Evolutionary conservation across 2,797 vertebrate species (phyloP), one percentile per base, ranked within the genome.

Genomic region (Lacerta viridis): DNA sequence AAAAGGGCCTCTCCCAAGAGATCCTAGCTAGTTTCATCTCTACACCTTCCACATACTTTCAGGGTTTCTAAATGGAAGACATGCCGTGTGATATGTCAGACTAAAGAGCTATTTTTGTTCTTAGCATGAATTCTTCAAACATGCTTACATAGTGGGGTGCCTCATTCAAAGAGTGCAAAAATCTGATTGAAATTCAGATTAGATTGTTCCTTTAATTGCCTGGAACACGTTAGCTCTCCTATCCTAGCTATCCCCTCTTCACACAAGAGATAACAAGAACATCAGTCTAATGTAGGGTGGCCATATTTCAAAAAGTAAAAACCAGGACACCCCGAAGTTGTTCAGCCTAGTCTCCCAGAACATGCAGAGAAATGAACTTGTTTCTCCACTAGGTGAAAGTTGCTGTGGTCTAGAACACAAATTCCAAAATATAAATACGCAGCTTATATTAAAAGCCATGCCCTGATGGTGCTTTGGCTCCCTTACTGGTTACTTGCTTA

Each of bases 391-490:
- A 50, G 3, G 50, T 15, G 50, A 50, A 76, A 79, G 18, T 71
- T 83, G 29, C 43, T 50, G 66, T 33, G 41, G n/a, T 33, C 41
- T 83, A 83, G 68, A 68, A 83, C 66, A 50, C 11, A 69, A 86
- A 39, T 55, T 71, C 46, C 13, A 59, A 36, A 18, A 25, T 41
- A 50, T 10, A 78, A 23, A 6, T 25, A 66, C 7, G 11, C 5
- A 50, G 25, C 5, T 72, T 72, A 59, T 72, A 33, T 46, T n/a
- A 36, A 17, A 84, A 74, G 46, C 1, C 29, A 23, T 43, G 41
- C 17, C 11, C 43, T 68, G 2, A 36, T 36, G 6, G n/a, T 86
- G 39, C n/a, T 50, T 79, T 61, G 33, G 15, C 50, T 76, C 2
- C n/a, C 41, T 86, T 59, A 68, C 36, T 36, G 41, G 27, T 68